Evolutionary conservation across 2,888 invertebrate genomes (phyloP).

Genomic region (Margaritifera margaritifera): DNA sequence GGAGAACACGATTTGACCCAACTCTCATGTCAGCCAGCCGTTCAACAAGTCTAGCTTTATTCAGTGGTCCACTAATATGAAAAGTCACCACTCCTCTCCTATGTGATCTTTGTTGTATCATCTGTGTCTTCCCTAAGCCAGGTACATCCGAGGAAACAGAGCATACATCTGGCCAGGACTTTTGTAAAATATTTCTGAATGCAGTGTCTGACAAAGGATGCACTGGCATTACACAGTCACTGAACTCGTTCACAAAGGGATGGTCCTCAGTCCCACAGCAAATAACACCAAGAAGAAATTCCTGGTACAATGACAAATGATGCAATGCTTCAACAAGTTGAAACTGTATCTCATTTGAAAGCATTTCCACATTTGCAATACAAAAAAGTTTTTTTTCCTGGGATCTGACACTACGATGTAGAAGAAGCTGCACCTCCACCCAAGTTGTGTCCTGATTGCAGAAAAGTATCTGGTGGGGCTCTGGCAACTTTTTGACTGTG

Average conservation of each 20-base stretch:
- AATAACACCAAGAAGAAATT: conserved; percentile 34
- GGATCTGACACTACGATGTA: conserved; percentile 34
- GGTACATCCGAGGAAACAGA: conserved; percentile 39
- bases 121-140: conserved; percentile 46
- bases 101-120: conserved; percentile 24
- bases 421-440: conserved; percentile 39
- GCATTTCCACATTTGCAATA: conserved; percentile 43
- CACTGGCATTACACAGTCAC: conserved; percentile 13
- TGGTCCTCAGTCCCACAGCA: conserved; percentile 43
- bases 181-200: conserved; percentile 13
- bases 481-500: conserved; percentile 39
- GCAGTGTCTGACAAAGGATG: conserved; percentile 22
- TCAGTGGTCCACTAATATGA: conserved; percentile 46
- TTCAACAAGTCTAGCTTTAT: conserved; percentile 25
- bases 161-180: conserved; percentile 23
- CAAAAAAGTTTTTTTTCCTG: conserved; percentile 23
- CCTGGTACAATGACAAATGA: conserved; percentile 1
- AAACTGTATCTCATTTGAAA: conserved; percentile 42
- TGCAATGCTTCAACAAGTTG: conserved; percentile 34
- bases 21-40: conserved; percentile 21
- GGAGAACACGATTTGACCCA: conserved; percentile 24
- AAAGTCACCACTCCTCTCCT: conserved; percentile 22
- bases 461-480: conserved; percentile 44
- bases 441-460: conserved; percentile 40
- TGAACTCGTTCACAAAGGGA: conserved; percentile 36